These are phyloP conservation scores for Nylanderia fulva DNA, from an alignment of 1,140 invertebrate species.

Conservation along the genomic window DNA sequence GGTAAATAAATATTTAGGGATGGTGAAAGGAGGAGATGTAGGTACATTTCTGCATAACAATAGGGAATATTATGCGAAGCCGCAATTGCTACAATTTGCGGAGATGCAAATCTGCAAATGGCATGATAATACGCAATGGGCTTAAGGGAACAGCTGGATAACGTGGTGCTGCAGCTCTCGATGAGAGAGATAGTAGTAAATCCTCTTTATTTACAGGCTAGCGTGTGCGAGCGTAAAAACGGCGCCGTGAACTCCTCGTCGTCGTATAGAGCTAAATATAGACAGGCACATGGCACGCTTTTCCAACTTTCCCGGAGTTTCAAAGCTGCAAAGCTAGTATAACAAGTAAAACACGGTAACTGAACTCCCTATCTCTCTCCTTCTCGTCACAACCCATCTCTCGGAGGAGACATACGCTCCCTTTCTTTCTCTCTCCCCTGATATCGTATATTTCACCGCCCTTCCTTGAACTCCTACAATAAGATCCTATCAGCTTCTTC, in stretches of 20 bases:
- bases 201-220: constrained; percentile 39
- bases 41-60: background rate
- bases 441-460: constrained; percentile 7
- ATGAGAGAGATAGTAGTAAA: constrained; percentile 20
- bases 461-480: background rate
- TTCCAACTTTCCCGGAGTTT: constrained; percentile 54
- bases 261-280: constrained; percentile 29
- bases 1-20: too few species aligned
- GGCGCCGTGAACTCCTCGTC: constrained; percentile 16
- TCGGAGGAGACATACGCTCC: background rate
- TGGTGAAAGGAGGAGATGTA: too few species aligned
- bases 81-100: background rate
- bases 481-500: background rate
- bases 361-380: constrained; percentile 3
- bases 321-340: constrained; percentile 34
- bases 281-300: constrained; percentile 32
- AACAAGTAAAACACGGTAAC: constrained; percentile 52
- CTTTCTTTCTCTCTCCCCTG: too few species aligned
- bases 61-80: background rate
- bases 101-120: constrained; percentile 1
- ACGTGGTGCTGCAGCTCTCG: background rate
- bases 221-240: constrained; percentile 31
- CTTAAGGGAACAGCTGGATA: background rate
- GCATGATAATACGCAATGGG: background rate
- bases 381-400: constrained; percentile 27